These are phyloP conservation scores for Eucriotettix oculatus DNA, from an alignment of 2,888 invertebrate genomes.

Conservation along the genomic window DNA sequence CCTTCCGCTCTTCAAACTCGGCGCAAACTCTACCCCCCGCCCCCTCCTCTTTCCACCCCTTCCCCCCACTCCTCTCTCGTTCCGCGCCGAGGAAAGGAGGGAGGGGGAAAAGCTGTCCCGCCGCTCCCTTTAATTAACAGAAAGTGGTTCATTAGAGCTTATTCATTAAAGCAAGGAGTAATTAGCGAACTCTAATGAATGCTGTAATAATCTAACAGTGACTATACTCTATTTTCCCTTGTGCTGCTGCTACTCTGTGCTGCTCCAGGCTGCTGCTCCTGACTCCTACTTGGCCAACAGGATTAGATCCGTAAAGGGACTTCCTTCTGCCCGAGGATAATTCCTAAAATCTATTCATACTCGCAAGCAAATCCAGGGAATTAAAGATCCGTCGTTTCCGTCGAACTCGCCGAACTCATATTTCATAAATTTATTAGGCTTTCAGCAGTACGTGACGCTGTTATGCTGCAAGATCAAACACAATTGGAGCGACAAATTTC, in stretches of 20 bases:
- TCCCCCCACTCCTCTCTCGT: conserved; percentile 30
- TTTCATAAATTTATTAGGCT: too few relatives aligned
- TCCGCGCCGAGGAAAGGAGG: conserved; percentile 2
- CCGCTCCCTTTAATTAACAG: conserved; percentile 71
- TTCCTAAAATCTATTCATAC: too few relatives aligned
- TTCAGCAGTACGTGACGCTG: too few relatives aligned
- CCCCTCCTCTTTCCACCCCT: conserved; percentile 19
- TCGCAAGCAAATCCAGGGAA: too few relatives aligned
- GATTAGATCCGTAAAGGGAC: too few relatives aligned
- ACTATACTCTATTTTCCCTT: conserved; percentile 8
- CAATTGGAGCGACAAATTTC: too few relatives aligned
- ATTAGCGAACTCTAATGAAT: conserved; percentile 78
- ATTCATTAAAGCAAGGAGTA: conserved; percentile 81
- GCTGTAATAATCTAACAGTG: conserved; percentile 49
- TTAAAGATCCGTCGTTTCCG: too few relatives aligned
- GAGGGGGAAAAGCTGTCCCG: conserved; percentile 16
- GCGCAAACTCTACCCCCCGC: conserved; percentile 19
- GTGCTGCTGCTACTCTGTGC: not conserved
- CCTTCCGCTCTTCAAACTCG: conserved; percentile 12
- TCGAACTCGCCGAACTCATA: too few relatives aligned
- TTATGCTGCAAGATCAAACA: too few relatives aligned
- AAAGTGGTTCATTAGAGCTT: conserved; percentile 83
- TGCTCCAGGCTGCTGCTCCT: not conserved
- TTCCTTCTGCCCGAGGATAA: too few relatives aligned
- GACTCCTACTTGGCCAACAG: not conserved